Evolutionary conservation across 2,797 vertebrate species (phyloP).

Genomic region (Peromyscus eremicus): DNA sequence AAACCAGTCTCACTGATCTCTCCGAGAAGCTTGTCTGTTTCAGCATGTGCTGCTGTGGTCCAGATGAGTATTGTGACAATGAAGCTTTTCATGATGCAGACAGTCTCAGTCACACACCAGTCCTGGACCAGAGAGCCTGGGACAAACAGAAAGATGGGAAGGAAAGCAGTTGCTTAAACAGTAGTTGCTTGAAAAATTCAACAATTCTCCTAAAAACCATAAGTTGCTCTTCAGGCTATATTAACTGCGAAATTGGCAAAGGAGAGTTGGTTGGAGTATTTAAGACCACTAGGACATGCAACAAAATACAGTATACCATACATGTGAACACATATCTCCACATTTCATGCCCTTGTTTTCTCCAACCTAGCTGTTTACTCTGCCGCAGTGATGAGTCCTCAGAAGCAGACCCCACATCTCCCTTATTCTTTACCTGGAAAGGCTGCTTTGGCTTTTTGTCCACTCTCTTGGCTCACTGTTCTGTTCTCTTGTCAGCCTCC

Average conservation of each 20-base stretch:
- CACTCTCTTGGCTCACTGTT: neutral
- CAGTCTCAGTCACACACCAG: rapidly evolving
- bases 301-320: neutral
- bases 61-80: conserved; percentile 61
- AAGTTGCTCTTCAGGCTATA: conserved; percentile 65
- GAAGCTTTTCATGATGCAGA: conserved; percentile 78
- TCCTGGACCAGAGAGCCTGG: neutral
- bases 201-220: conserved; percentile 17
- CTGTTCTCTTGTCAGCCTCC: neutral
- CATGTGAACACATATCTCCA: neutral
- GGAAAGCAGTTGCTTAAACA: conserved; percentile 41
- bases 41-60: rapidly evolving
- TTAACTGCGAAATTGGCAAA: conserved; percentile 63
- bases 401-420: neutral
- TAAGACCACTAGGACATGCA: neutral
- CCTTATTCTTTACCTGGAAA: neutral
- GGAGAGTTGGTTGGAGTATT: neutral
- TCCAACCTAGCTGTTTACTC: too few relatives aligned
- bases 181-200: neutral
- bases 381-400: neutral
- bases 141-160: conserved; percentile 1
- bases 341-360: too few relatives aligned
- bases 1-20: conserved; percentile 74
- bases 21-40: neutral
- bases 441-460: neutral